Percentiles rank a stretch among this genome's conserved stretches.
phyloP scores from a whole-genome alignment of 2,797 vertebrate genomes.

The Scolopax bukidnonensis region DNA sequence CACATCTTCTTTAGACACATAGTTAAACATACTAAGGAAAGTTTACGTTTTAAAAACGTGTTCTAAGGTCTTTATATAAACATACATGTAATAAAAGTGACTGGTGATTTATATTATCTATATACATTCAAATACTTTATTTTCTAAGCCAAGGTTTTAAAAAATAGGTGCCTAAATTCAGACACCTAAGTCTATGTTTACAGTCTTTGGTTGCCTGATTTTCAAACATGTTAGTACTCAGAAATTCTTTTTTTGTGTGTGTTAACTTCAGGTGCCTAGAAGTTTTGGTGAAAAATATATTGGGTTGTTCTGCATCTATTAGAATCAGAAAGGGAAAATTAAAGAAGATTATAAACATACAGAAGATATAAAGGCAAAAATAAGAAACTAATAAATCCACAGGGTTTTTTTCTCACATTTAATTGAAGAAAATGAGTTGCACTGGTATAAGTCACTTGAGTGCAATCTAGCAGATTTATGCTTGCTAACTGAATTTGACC shows the following conservation, averaged over 20 bases:
- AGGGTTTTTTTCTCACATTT: background rate
- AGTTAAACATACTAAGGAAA: constrained; percentile 69
- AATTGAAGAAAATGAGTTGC: background rate
- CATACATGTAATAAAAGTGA: constrained; percentile 65
- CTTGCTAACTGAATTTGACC: background rate
- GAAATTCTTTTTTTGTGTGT: background rate
- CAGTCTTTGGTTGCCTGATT: constrained; percentile 31
- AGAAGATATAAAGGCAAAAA: background rate
- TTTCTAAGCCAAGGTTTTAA: constrained; percentile 56
- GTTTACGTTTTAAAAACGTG: constrained; percentile 61
- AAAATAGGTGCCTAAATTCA: constrained; percentile 59
- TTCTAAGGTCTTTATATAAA: constrained; percentile 62
- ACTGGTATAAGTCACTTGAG: background rate
- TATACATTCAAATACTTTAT: constrained; percentile 53
- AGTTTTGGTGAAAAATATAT: background rate
- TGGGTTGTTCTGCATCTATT: background rate
- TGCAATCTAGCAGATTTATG: background rate
- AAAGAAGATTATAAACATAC: background rate
- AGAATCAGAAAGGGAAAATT: background rate
- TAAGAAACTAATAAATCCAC: background rate
- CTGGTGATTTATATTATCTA: constrained; percentile 61
- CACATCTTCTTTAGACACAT: constrained; percentile 58
- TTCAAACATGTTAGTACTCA: constrained; percentile 5
- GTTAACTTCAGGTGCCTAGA: background rate
- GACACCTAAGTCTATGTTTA: constrained; percentile 60